phyloP scores from a whole-genome alignment of 2,888 invertebrate genomes.

The Drosophila leonis region DNA sequence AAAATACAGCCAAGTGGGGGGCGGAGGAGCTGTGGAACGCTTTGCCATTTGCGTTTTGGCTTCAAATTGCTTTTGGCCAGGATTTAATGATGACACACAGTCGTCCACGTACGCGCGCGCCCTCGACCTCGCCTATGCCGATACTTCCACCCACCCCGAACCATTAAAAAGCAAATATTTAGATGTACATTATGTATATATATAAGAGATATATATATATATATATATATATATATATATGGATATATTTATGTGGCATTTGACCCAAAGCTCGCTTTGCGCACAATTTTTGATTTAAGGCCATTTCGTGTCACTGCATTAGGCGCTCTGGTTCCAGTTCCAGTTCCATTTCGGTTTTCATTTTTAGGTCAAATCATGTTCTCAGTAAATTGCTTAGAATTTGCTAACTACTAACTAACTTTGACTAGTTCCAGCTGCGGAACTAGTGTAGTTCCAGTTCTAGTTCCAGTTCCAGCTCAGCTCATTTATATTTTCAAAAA shows the following conservation, averaged over 20 bases:
- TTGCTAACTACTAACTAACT: background rate
- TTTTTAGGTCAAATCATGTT: background rate
- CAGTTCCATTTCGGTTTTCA: background rate
- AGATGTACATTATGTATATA: slow-evolving; percentile 5
- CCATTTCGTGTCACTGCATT: slow-evolving; percentile 22
- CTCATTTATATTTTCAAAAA: too few species aligned
- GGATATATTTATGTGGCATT: slow-evolving; percentile 25
- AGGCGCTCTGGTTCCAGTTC: background rate
- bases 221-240: background rate
- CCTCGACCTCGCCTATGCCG: slow-evolving; percentile 1
- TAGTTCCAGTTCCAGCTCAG: slow-evolving; percentile 2
- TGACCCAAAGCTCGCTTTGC: slow-evolving; percentile 30
- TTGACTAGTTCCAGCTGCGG: background rate
- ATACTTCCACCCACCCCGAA: background rate
- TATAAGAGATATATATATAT: background rate
- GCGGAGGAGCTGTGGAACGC: background rate
- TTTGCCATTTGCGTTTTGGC: slow-evolving; percentile 59
- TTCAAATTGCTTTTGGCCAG: slow-evolving; percentile 67
- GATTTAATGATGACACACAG: slow-evolving; percentile 71
- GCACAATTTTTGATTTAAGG: slow-evolving; percentile 28
- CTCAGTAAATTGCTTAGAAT: background rate
- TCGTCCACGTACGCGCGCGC: slow-evolving; percentile 6
- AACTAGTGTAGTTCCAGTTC: background rate
- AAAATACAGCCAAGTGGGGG: background rate
- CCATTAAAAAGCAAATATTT: slow-evolving; percentile 44